Conservation (phyloP, 1,140 invertebrate species). For the Triops cancriformis region DNA sequence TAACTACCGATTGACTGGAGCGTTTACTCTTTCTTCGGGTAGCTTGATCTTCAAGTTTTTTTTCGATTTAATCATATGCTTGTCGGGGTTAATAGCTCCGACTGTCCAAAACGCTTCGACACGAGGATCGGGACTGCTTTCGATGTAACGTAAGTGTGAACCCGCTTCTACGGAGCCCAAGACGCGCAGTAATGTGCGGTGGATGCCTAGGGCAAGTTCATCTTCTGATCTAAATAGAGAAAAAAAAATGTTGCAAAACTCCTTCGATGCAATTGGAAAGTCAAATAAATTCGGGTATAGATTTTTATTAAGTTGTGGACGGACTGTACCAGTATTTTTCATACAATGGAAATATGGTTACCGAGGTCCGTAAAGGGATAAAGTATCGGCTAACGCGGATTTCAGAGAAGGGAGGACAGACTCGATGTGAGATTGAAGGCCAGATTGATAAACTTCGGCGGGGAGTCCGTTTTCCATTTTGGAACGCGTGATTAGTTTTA, state of each 20-base stretch:
- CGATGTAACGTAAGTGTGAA: slow-evolving; percentile 28
- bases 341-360: background rate
- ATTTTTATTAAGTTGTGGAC: no score
- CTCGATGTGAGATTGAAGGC: background rate
- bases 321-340: background rate
- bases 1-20: slow-evolving; percentile 49
- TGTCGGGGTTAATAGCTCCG: slow-evolving; percentile 55
- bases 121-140: slow-evolving; percentile 61
- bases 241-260: background rate
- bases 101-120: slow-evolving; percentile 70
- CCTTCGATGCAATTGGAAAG: no score
- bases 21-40: slow-evolving; percentile 36
- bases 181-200: background rate
- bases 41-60: slow-evolving; percentile 29
- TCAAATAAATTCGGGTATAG: no score
- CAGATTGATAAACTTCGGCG: background rate
- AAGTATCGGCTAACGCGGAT: background rate
- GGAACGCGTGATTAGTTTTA: slow-evolving; percentile 64
- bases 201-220: background rate
- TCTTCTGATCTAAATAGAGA: background rate
- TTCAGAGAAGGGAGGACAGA: background rate
- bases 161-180: background rate
- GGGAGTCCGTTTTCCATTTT: slow-evolving; percentile 42
- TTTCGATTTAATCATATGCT: slow-evolving; percentile 40
- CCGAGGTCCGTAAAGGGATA: background rate